Evolutionary conservation across 2,888 invertebrate species (phyloP), one percentile per base, ranked within the genome.

Genomic region (Macaria liturata): DNA sequence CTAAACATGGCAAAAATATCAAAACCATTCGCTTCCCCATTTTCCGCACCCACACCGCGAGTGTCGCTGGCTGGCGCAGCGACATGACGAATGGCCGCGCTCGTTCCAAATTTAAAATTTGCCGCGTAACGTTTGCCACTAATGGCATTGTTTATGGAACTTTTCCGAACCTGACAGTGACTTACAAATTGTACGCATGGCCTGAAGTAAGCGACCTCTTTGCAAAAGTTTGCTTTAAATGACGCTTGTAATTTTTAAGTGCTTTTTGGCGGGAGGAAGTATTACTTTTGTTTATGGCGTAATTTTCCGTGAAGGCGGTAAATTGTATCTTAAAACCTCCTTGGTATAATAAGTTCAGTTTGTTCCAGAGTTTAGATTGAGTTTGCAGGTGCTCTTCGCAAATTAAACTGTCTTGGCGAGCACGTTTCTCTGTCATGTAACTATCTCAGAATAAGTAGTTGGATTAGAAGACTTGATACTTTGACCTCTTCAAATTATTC

Each of bases 71-170:
- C 78, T 85, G 80, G 81, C 78, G 81, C 78, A 78, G 86, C 85
- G 89, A 91, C 90, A 91, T 91, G 91, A 91, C 90, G 89, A 89
- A 91, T 91, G 88, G 89, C 83, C 73, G 80, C 72, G 69, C 70
- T 70, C 84, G 88, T 86, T 90, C 89, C 86, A 87, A 90, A 90
- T 91, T 91, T 91, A 90, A 91, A 91, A 91, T 91, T 79, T 84
- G 91, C 91, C 84, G 84, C 88, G 91, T 91, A 91, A 91, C 83
- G 89, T 73, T 78, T 75, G 76, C 66, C 82, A 81, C 84, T 91
- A 91, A 91, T 91, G 88, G 90, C 88, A 88, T 90, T 90, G 91
- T 90, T 89, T 90, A 89, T 88, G 83, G 85, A 84, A 86, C 80
- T 78, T 74, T 84, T 78, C 71, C 75, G 71, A 80, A 80, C 78